These are phyloP conservation scores for Spodoptera exigua DNA, from an alignment of 2,888 invertebrate species.

Conservation along the genomic window DNA sequence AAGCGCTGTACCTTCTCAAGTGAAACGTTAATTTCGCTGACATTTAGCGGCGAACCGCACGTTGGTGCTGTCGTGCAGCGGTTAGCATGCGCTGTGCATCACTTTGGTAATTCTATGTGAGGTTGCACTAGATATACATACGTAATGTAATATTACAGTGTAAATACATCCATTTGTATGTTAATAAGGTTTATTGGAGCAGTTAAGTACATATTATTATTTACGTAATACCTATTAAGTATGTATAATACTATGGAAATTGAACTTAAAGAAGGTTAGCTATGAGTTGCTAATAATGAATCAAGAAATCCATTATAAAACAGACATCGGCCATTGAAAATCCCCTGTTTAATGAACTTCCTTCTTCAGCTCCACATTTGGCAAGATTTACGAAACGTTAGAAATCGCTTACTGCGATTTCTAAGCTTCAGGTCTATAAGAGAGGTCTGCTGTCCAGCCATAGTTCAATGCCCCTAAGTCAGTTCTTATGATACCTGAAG, in stretches of 20 bases:
- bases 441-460: too few relatives aligned
- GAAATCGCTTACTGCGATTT: too few relatives aligned
- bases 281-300: too few relatives aligned
- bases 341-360: too few relatives aligned
- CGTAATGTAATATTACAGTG: not conserved
- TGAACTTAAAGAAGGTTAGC: too few relatives aligned
- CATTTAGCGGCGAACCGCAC: slow-evolving; percentile 59
- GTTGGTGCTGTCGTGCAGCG: slow-evolving; percentile 49
- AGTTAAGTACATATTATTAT: not conserved
- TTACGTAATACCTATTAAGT: not conserved
- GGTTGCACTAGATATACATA: slow-evolving; percentile 8
- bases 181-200: slow-evolving; percentile 14
- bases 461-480: too few relatives aligned
- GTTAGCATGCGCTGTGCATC: slow-evolving; percentile 44
- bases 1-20: slow-evolving; percentile 47
- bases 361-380: too few relatives aligned
- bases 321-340: too few relatives aligned
- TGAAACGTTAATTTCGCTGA: slow-evolving; percentile 63
- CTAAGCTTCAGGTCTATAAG: too few relatives aligned
- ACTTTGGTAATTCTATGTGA: slow-evolving; percentile 40
- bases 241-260: not conserved
- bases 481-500: too few relatives aligned
- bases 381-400: too few relatives aligned
- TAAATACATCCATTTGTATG: slow-evolving; percentile 3
- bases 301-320: too few relatives aligned